Evolutionary conservation across 2,888 invertebrate genomes (phyloP).

Genomic region (Euzetes globulus): DNA sequence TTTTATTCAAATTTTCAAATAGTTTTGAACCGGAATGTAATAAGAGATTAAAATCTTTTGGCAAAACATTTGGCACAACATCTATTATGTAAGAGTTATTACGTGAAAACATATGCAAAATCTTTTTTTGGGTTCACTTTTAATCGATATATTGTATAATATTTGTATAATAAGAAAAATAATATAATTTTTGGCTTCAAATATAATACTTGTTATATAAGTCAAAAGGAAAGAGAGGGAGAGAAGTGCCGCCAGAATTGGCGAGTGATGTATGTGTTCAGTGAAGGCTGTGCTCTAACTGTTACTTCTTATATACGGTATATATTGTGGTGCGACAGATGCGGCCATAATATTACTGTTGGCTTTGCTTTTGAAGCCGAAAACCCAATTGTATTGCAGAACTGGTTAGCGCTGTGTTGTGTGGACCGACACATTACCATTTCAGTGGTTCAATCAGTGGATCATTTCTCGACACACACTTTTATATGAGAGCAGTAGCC

Average conservation of each 20-base stretch:
- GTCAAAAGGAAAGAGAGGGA: too few species aligned
- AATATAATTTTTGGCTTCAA: too few species aligned
- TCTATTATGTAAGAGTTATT: background rate
- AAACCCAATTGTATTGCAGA: background rate
- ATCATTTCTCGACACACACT: background rate
- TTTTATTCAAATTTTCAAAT: too few species aligned
- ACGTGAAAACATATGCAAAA: background rate
- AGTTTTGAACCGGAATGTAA: too few species aligned
- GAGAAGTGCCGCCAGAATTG: background rate
- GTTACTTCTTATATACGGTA: background rate
- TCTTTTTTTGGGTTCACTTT: background rate
- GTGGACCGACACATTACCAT: background rate
- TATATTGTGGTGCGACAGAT: constrained; percentile 18
- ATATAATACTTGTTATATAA: too few species aligned
- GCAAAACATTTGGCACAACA: background rate
- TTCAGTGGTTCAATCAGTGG: constrained; percentile 9
- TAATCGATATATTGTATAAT: background rate
- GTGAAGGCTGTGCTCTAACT: background rate
- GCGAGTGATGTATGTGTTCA: background rate
- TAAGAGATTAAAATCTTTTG: too few species aligned
- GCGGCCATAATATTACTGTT: constrained; percentile 10
- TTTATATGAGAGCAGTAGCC: background rate
- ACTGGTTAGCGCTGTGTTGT: too few species aligned
- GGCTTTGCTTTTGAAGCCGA: background rate
- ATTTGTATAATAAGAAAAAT: too few species aligned